Conservation (phyloP, 1,140 invertebrate species). For the Caerostris extrusa region DNA sequence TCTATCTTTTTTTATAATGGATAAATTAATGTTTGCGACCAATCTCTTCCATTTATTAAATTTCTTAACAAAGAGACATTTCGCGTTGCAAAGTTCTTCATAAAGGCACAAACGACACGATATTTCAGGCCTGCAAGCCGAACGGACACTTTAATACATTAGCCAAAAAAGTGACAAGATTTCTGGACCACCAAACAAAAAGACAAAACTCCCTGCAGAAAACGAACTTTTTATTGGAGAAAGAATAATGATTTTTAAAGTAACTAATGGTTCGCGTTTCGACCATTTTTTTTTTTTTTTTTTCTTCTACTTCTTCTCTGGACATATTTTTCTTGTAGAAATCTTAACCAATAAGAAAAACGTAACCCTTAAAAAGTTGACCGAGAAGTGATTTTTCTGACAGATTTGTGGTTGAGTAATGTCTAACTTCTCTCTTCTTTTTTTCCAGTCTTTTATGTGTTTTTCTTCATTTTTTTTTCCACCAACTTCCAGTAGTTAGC, state of each 20-base stretch:
- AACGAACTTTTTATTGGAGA: conserved; percentile 14
- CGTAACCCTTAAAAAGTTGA: conserved; percentile 28
- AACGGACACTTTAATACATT: not conserved
- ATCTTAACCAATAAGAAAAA: conserved; percentile 28
- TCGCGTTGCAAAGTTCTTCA: not conserved
- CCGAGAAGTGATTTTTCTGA: conserved; percentile 56
- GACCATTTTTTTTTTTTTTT: not conserved
- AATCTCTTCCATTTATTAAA: not conserved
- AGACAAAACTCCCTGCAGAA: not conserved
- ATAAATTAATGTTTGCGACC: no score
- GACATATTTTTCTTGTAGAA: not conserved
- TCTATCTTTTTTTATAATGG: no score
- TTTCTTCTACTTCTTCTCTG: not conserved
- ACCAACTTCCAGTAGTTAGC: conserved; percentile 4
- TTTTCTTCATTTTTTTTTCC: not conserved
- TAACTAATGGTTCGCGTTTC: conserved; percentile 45
- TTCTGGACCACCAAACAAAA: not conserved
- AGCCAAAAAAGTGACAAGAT: not conserved
- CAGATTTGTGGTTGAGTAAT: conserved; percentile 63
- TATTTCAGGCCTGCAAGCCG: not conserved
- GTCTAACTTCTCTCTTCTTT: not conserved
- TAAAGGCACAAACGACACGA: not conserved
- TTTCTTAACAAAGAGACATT: not conserved
- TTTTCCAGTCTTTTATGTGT: not conserved
- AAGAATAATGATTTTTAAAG: conserved; percentile 58